A percentile compares a stretch with the other conserved stretches of the same genome.
These are phyloP conservation scores for Cyclargus thomasi DNA, from an alignment of 1,140 invertebrate species.

Conservation along the genomic window DNA sequence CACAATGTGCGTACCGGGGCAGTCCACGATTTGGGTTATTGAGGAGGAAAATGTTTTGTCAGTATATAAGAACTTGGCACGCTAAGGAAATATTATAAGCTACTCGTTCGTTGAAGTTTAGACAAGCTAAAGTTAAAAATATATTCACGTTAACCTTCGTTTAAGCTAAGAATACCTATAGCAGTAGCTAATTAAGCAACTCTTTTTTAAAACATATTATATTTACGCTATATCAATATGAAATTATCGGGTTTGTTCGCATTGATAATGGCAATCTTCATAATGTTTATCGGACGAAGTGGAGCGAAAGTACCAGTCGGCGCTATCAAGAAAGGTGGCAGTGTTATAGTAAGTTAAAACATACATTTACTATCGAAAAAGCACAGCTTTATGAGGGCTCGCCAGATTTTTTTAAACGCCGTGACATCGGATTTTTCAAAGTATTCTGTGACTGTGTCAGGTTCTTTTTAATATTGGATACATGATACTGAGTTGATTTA, in stretches of 20 bases:
- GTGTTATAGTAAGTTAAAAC: constrained; percentile 36
- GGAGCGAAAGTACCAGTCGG: constrained; percentile 32
- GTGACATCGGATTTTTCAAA: no score
- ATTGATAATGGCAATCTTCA: constrained; percentile 33
- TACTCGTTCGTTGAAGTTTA: not conserved
- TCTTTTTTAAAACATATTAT: not conserved
- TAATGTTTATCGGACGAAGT: constrained; percentile 27
- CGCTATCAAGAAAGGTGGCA: constrained; percentile 36
- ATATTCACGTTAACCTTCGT: no score
- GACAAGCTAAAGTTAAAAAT: not conserved
- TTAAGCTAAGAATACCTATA: no score
- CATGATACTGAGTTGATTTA: no score
- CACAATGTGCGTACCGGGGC: not conserved
- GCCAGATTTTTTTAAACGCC: no score
- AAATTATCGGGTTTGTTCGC: constrained; percentile 33
- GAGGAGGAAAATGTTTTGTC: not conserved
- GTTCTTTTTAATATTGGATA: no score
- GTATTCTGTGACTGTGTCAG: no score
- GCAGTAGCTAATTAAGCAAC: not conserved
- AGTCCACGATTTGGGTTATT: not conserved
- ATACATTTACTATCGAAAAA: no score
- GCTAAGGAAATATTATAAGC: not conserved
- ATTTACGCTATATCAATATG: constrained; percentile 21
- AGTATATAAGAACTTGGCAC: not conserved
- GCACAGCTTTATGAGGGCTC: no score